Base-by-base conservation (phyloP, 2,797 vertebrate species). In the Agapornis canus region DNA sequence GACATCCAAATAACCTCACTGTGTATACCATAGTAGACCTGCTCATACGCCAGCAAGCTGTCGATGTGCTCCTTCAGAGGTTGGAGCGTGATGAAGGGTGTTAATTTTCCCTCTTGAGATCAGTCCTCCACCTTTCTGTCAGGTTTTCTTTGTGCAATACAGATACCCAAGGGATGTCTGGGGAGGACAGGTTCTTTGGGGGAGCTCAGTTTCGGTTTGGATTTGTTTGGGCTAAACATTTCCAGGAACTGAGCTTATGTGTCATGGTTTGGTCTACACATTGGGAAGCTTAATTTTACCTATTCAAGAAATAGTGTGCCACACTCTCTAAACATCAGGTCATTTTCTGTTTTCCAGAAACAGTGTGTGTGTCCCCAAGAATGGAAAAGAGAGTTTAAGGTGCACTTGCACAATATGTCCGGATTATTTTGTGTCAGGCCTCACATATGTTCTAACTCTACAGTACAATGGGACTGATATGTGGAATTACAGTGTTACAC, bases 261-360 rank as follows among this genome's bases (percentile, higher is more conserved):
- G 18, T 86, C 25, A 79, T 54, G 26, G 23, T 75, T 32, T 57
- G 49, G 59, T 79, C 11, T 56, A 2, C 32, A 4, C 40, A 17
- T 11, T 37, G 73, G 52, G 48, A 88, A 86, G 70, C 48, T 86
- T 61, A 60, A 66, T 90, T 66, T 75, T 13, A 77, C 18, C 17
- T 72, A 88, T 87, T 61, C 39, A 81, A 71, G 64, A 51, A 80
- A 25, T 15, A 72, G 29, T 9, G 14, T 78, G 51, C 60, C 35
- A 40, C 7, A 2, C 8, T 90, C 6, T 75, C 29, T 92, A 86
- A 94, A 43, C 8, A 45, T 76, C 22, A 25, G 14, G 2, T 49
- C 8, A 25, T 85, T 95, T 82, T 86, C 61, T 94, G 35, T 93
- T 94, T 96, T 91, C 81, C 94, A 97, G 96, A 63, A 63, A 25